phyloP scores from a whole-genome alignment of 1,140 invertebrate species.

The Saccostrea glomerata region DNA sequence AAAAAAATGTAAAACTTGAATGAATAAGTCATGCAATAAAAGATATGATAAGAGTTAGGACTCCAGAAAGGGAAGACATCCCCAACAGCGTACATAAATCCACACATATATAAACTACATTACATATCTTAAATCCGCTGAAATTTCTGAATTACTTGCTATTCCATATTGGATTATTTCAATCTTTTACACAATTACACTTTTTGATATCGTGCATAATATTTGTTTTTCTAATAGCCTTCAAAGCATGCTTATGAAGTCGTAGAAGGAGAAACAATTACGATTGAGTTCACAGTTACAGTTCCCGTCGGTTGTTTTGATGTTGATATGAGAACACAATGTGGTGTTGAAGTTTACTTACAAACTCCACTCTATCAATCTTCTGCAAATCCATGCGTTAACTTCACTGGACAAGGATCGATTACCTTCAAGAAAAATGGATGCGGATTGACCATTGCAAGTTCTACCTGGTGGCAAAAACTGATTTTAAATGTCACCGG shows the following conservation, averaged over 20 bases:
- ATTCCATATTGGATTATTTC: too few relatives aligned
- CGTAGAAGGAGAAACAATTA: slow-evolving; percentile 5
- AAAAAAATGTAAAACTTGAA: too few relatives aligned
- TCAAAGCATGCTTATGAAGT: not conserved
- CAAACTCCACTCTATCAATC: not conserved
- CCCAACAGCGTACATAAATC: too few relatives aligned
- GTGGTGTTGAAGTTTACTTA: not conserved
- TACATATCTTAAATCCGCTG: too few relatives aligned
- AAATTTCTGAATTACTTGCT: too few relatives aligned
- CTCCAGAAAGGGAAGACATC: too few relatives aligned
- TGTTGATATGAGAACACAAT: not conserved
- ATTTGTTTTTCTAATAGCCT: not conserved
- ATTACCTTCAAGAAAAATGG: not conserved
- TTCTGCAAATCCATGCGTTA: not conserved
- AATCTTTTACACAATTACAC: too few relatives aligned
- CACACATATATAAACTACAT: too few relatives aligned
- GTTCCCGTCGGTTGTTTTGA: not conserved
- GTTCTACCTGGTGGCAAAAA: not conserved
- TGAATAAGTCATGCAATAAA: too few relatives aligned
- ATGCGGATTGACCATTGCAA: not conserved
- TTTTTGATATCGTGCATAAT: too few relatives aligned
- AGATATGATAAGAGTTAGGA: too few relatives aligned
- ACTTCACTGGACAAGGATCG: not conserved
- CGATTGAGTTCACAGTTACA: not conserved
- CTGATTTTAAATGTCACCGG: not conserved